Base-by-base conservation (phyloP, 1,140 invertebrate genomes). In the Halesus radiatus region DNA sequence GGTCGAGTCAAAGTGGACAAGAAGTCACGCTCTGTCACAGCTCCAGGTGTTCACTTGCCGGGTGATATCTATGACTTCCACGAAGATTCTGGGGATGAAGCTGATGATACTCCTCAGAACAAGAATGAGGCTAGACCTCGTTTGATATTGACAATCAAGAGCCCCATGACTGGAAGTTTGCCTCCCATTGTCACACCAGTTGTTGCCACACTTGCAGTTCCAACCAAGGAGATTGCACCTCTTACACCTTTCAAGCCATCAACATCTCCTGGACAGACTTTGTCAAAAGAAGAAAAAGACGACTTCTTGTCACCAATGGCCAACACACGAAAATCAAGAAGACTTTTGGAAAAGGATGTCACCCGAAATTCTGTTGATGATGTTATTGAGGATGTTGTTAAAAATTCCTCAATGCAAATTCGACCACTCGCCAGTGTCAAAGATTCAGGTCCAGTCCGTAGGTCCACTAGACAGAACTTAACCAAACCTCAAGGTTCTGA, bases 21-120 rank as follows among this genome's bases (percentile, higher is more conserved):
- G 87, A 94, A 90, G 90, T 88, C 87, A 80, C 91, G 87, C 88
- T 92, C 86, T 86, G 84, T 88, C 3, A 87, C 90, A 16, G 88
- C 86, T 75, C 89, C 86, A 70, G 87, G 84, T 68, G 80, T 86
- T 22, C 87, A 87, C 80, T 85, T 92, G 8, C 91, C 92, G 0
- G 91, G 92, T 1, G 95, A 96, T 85, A 92, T 96, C 3, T 96
- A 96, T 83, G 95, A 96, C 85, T 96, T 96, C 85, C 93, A 94
- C 83, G 95, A 96, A 84, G 95, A 96, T 85, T 94, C 94, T 29
- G 94, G 94, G 64, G 95, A 96, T 84, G 92, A 94, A 80, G 90
- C 91, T 22, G 87, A 89, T 1, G 85, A 88, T 60, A 85, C 87
- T 26, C 84, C 86, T 10, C 83, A 82, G 85, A 88, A 86, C 75